Evolutionary conservation across 2,113 vertebrate genomes (phyloP).

Genomic region (Festucalex cinctus): DNA sequence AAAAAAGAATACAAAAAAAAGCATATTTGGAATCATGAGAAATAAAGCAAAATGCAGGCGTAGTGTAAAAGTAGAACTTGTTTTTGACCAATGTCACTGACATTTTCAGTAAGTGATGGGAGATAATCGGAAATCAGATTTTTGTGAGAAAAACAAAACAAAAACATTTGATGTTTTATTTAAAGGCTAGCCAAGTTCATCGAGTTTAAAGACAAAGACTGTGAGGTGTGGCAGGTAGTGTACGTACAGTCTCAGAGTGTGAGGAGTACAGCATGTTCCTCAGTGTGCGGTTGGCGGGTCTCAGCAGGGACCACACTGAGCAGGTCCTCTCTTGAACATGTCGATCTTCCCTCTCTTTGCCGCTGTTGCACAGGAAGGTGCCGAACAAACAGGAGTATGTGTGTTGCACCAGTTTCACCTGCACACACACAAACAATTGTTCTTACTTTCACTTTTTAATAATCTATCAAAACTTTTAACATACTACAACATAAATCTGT

Average conservation of each 20-base stretch:
- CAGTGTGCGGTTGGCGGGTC: slow-evolving; percentile 89
- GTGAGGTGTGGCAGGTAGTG: background rate
- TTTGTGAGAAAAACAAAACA: background rate
- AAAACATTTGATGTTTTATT: background rate
- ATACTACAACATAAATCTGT: background rate
- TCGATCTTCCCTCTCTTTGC: slow-evolving; percentile 90
- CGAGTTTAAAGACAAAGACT: background rate
- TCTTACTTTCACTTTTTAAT: no score
- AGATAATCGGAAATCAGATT: no score
- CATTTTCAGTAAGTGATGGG: no score
- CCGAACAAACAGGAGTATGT: slow-evolving; percentile 98
- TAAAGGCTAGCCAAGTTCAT: background rate
- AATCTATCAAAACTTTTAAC: slow-evolving; percentile 4
- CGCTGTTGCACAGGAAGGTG: slow-evolving; percentile 98
- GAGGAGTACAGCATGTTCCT: slow-evolving; percentile 95
- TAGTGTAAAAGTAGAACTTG: background rate
- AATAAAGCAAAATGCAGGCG: no score
- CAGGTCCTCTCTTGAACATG: slow-evolving; percentile 91
- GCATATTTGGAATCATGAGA: background rate
- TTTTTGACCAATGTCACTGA: background rate
- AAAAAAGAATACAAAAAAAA: no score
- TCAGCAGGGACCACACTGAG: slow-evolving; percentile 94
- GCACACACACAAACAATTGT: slow-evolving; percentile 20
- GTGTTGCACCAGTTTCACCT: slow-evolving; percentile 98
- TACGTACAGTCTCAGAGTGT: slow-evolving; percentile 89